A percentile compares a stretch with the other conserved stretches of the same genome.
Evolutionary conservation across 2,888 invertebrate genomes (phyloP).

Genomic region (Rhagium mordax): DNA sequence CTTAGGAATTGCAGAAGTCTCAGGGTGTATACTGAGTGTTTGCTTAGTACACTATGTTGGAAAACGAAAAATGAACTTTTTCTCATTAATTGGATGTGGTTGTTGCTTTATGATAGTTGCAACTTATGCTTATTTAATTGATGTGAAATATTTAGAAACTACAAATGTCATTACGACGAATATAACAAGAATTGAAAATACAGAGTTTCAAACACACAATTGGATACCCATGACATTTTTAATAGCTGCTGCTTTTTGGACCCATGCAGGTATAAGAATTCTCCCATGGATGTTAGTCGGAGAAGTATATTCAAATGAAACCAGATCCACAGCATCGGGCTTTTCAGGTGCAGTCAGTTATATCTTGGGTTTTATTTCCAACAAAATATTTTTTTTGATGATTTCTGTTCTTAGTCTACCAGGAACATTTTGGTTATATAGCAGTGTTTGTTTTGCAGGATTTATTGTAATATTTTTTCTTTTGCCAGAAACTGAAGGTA

Average conservation of each 20-base stretch:
- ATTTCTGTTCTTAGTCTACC: conserved; percentile 75
- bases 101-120: conserved; percentile 77
- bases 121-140: conserved; percentile 70
- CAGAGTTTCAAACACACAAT: conserved; percentile 37
- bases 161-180: not conserved
- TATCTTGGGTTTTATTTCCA: conserved; percentile 81
- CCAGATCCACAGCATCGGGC: conserved; percentile 81
- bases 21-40: conserved; percentile 79
- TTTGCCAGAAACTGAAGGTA: conserved; percentile 87
- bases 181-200: not conserved
- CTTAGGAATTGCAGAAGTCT: conserved; percentile 79
- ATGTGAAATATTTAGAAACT: conserved; percentile 54
- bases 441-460: conserved; percentile 76
- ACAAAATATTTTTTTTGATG: conserved; percentile 81
- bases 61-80: conserved; percentile 78
- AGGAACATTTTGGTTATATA: conserved; percentile 82
- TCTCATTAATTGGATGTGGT: conserved; percentile 79
- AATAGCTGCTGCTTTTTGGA: conserved; percentile 78
- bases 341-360: conserved; percentile 81
- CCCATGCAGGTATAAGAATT: conserved; percentile 80
- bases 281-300: conserved; percentile 87
- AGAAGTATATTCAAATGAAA: conserved; percentile 80
- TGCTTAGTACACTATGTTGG: conserved; percentile 81
- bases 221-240: conserved; percentile 82
- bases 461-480: conserved; percentile 76